These are phyloP conservation scores for Melanotaenia nigrans DNA, from an alignment of 2,797 vertebrate genomes.

Conservation along the genomic window DNA sequence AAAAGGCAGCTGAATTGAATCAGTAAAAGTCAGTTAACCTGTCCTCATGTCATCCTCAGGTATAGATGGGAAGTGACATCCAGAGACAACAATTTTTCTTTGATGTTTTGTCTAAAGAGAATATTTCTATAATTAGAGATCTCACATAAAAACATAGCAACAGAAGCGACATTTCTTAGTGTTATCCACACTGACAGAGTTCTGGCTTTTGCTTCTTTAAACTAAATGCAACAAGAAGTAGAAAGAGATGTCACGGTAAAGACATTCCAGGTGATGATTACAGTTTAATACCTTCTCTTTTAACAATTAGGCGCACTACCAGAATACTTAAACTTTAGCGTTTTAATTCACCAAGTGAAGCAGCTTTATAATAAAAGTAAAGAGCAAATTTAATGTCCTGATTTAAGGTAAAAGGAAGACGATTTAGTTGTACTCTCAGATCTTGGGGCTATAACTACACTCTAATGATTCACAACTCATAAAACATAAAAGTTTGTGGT, in stretches of 20 bases:
- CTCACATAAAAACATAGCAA: neutral
- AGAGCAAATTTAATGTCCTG: slow-evolving; percentile 4
- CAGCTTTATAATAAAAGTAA: neutral
- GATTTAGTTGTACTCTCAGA: slow-evolving; percentile 12
- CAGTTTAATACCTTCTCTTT: neutral
- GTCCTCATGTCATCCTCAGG: slow-evolving; percentile 64
- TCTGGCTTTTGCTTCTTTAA: neutral
- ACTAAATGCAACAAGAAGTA: slow-evolving; percentile 1
- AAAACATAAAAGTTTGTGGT: slow-evolving; percentile 63
- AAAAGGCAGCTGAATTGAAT: neutral
- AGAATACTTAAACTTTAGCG: neutral
- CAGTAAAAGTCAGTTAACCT: slow-evolving; percentile 75
- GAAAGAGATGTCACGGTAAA: neutral
- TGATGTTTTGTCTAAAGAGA: slow-evolving; percentile 72
- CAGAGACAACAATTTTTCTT: slow-evolving; percentile 69
- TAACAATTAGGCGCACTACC: neutral
- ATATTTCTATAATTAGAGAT: neutral
- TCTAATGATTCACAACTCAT: slow-evolving; percentile 41
- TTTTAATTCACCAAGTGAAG: neutral
- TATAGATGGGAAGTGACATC: slow-evolving; percentile 35
- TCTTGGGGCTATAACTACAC: slow-evolving; percentile 10
- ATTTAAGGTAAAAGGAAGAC: slow-evolving; percentile 18
- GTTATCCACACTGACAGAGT: neutral
- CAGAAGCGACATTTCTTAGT: neutral
- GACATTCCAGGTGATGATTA: neutral